Percentiles rank a stretch among this genome's conserved stretches.
Evolutionary conservation across 2,797 vertebrate species (phyloP).

Genomic region (Triplophysa bombifrons): DNA sequence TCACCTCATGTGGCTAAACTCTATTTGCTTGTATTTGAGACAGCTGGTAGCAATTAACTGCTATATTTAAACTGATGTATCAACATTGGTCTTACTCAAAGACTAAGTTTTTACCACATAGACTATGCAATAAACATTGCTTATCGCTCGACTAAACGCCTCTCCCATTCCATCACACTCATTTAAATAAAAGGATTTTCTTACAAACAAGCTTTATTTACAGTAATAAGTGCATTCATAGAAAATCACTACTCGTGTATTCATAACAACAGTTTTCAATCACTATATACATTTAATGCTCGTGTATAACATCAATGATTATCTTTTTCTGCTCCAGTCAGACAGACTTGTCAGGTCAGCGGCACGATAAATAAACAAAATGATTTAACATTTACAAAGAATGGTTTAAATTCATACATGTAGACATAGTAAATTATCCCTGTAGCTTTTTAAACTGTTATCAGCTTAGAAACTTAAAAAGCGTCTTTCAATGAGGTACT

Average conservation of each 20-base stretch:
- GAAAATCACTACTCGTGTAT: neutral
- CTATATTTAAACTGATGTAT: conserved; percentile 73
- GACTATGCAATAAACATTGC: conserved; percentile 67
- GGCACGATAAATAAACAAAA: conserved; percentile 50
- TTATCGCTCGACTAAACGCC: conserved; percentile 62
- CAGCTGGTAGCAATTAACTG: conserved; percentile 73
- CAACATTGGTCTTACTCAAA: conserved; percentile 58
- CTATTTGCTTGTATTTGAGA: conserved; percentile 48
- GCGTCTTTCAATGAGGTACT: conserved; percentile 18
- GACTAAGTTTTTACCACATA: conserved; percentile 63
- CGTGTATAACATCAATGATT: conserved; percentile 18
- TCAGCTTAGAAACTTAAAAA: conserved; percentile 5
- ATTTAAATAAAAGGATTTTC: conserved; percentile 25
- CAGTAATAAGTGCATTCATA: conserved; percentile 41
- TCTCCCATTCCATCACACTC: conserved; percentile 63
- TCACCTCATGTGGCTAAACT: conserved; percentile 74
- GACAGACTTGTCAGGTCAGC: conserved; percentile 44
- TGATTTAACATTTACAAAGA: conserved; percentile 18
- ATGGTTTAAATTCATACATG: neutral
- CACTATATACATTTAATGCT: conserved; percentile 30
- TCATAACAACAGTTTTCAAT: conserved; percentile 35
- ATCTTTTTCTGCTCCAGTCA: conserved; percentile 50
- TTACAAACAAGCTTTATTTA: conserved; percentile 53
- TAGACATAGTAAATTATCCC: conserved; percentile 21
- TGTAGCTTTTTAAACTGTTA: conserved; percentile 7